Percentiles rank a stretch among this genome's conserved stretches.
Conservation (phyloP, 2,113 vertebrate species). For the Tympanuchus pallidicinctus region DNA sequence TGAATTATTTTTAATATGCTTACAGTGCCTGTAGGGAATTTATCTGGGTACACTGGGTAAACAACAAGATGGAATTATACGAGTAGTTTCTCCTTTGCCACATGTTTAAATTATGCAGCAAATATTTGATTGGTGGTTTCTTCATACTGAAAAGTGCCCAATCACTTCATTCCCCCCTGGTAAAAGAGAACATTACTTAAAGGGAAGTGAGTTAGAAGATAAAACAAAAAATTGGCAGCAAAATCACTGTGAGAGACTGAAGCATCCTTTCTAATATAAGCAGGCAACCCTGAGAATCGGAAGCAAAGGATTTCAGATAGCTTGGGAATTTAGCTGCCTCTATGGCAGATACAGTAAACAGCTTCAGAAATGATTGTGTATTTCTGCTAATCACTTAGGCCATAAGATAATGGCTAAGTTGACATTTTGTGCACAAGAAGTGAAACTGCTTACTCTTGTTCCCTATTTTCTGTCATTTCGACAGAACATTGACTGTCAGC, state of each 20-base stretch:
- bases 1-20: neutral
- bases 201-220: slow-evolving; percentile 15
- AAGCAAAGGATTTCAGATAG: slow-evolving; percentile 22
- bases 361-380: slow-evolving; percentile 60
- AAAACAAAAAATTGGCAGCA: slow-evolving; percentile 50
- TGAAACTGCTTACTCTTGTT: slow-evolving; percentile 56
- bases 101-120: slow-evolving; percentile 64
- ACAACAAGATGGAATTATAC: slow-evolving; percentile 44
- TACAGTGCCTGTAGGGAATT: slow-evolving; percentile 35
- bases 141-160: slow-evolving; percentile 45
- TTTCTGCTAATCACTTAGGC: slow-evolving; percentile 59
- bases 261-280: slow-evolving; percentile 8
- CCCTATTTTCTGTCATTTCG: slow-evolving; percentile 36
- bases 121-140: slow-evolving; percentile 51
- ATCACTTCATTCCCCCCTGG: slow-evolving; percentile 30
- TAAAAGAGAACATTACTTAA: slow-evolving; percentile 32
- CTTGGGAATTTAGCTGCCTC: slow-evolving; percentile 38
- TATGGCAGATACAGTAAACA: slow-evolving; percentile 25
- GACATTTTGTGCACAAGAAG: slow-evolving; percentile 41
- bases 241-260: neutral
- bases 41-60: slow-evolving; percentile 21
- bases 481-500: slow-evolving; percentile 6
- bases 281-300: slow-evolving; percentile 3
- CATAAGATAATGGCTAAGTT: slow-evolving; percentile 40
- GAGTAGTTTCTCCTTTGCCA: slow-evolving; percentile 34